Percentiles rank a stretch among this genome's conserved stretches.
Evolutionary conservation across 2,888 invertebrate genomes (phyloP).

Genomic region (Heliconius ethilla): DNA sequence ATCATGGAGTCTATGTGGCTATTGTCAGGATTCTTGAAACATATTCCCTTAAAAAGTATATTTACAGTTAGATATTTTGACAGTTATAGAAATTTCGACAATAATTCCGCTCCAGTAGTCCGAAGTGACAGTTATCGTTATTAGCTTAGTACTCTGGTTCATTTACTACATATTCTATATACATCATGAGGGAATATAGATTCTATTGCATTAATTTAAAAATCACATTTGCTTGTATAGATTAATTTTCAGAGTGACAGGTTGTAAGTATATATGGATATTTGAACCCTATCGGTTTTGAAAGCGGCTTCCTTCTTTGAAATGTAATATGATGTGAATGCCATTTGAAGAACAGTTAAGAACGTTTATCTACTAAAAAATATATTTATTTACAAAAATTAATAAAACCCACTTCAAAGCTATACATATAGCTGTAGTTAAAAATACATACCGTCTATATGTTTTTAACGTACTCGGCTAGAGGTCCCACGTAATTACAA

Average conservation of each 20-base stretch:
- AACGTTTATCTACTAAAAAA: background rate
- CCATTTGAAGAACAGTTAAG: constrained; percentile 27
- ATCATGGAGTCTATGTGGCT: too few species aligned
- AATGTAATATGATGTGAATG: constrained; percentile 23
- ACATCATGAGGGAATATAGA: background rate
- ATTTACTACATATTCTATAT: background rate
- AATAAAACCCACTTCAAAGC: too few species aligned
- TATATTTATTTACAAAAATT: too few species aligned
- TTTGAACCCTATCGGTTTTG: constrained; percentile 20
- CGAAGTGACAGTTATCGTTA: constrained; percentile 12
- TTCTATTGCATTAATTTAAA: background rate
- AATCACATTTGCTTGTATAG: background rate
- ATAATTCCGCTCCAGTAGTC: constrained; percentile 5
- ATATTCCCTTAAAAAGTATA: background rate
- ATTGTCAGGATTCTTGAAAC: too few species aligned
- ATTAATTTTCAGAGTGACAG: background rate
- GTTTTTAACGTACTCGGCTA: too few species aligned
- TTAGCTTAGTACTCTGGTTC: constrained; percentile 8
- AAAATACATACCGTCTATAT: too few species aligned
- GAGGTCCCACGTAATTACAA: too few species aligned
- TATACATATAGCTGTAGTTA: too few species aligned
- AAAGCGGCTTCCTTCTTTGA: constrained; percentile 30
- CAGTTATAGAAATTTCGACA: constrained; percentile 1
- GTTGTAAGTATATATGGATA: constrained; percentile 16
- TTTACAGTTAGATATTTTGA: background rate